Base-by-base conservation (phyloP, 1,140 invertebrate genomes). In the Capitella teleta region DNA sequence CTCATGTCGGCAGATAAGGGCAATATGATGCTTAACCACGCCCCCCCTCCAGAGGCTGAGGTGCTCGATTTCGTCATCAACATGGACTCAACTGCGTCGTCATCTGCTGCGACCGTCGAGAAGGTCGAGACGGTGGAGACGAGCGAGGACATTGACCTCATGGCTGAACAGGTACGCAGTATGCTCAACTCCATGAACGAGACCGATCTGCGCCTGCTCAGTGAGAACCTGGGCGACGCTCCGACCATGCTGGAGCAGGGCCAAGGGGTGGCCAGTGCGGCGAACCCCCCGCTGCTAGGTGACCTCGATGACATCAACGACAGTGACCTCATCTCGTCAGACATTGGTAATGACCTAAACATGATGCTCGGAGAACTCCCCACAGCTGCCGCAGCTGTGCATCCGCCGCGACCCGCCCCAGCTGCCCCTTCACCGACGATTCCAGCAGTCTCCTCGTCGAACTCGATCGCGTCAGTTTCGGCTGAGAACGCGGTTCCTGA, bases 341-440 rank as follows among this genome's bases (percentile, higher is more conserved):
- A 68, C 24, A 66, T 63, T 45, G 67, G 65, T 41, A 68, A 70
- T 46, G n/a, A n/a, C n/a, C 62, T 52, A 44, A 47, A 47, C 14
- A 30, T 42, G 34, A 45, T 51, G 10, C 42, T 51, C 14, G 28
- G 41, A 5, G 49, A 51, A 14, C 37, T 51, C 19, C 36, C 24
- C 12, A 30, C 30, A 18, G 32, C 30, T 21, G 34, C 3, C 14
- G n/a, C n/a, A n/a, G n/a, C n/a, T n/a, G n/a, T n/a, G n/a, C n/a
- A n/a, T n/a, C n/a, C n/a, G n/a, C n/a, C n/a, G n/a, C n/a, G n/a
- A n/a, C n/a, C n/a, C n/a, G n/a, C n/a, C n/a, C n/a, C n/a, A n/a
- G 6, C 28, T 12, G 23, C 41, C n/a, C 28, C 25, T 14, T 18
- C 28, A 23, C 37, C 26, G 23, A 14, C 25, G 18, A 44, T n/a